Percentiles rank a stretch among this genome's conserved stretches.
phyloP scores from a whole-genome alignment of 2,113 vertebrate species.

The Triplophysa dalaica region DNA sequence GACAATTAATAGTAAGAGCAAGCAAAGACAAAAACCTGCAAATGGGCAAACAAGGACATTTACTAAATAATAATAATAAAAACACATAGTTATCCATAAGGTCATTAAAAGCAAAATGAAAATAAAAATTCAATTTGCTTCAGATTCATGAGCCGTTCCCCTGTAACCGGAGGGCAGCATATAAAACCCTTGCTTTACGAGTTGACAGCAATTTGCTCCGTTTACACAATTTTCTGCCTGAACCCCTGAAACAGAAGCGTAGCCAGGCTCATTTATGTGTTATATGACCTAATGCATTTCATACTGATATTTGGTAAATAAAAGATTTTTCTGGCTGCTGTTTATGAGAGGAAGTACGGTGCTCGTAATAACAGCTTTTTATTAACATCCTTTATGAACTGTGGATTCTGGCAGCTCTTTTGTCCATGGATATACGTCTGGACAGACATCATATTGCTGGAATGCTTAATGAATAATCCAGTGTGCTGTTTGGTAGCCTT shows the following conservation, averaged over 20 bases:
- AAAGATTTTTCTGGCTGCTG: conserved; percentile 12
- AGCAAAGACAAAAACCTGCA: too few species aligned
- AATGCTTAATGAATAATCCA: conserved; percentile 54
- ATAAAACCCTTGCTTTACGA: conserved; percentile 29
- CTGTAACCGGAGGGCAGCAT: background rate
- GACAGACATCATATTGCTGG: conserved; percentile 58
- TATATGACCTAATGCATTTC: conserved; percentile 4
- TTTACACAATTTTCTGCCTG: conserved; percentile 23
- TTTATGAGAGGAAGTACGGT: conserved; percentile 29
- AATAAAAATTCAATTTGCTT: background rate
- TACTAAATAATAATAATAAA: background rate
- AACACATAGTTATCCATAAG: background rate
- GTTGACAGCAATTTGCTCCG: conserved; percentile 15
- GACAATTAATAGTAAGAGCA: too few species aligned
- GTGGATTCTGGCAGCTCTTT: conserved; percentile 57
- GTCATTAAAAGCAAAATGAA: background rate
- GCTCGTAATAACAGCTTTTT: conserved; percentile 54
- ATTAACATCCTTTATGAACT: conserved; percentile 55
- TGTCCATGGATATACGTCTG: conserved; percentile 46
- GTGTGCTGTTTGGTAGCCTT: conserved; percentile 40
- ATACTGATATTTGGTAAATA: conserved; percentile 25
- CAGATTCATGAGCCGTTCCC: background rate
- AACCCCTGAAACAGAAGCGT: conserved; percentile 18
- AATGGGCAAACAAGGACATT: too few species aligned
- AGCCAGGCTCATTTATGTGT: background rate